A percentile compares a stretch with the other conserved stretches of the same genome.
Evolutionary conservation across 35 echinoderm and acorn worm genomes (phyloP).

Genomic region (Diadema setosum): DNA sequence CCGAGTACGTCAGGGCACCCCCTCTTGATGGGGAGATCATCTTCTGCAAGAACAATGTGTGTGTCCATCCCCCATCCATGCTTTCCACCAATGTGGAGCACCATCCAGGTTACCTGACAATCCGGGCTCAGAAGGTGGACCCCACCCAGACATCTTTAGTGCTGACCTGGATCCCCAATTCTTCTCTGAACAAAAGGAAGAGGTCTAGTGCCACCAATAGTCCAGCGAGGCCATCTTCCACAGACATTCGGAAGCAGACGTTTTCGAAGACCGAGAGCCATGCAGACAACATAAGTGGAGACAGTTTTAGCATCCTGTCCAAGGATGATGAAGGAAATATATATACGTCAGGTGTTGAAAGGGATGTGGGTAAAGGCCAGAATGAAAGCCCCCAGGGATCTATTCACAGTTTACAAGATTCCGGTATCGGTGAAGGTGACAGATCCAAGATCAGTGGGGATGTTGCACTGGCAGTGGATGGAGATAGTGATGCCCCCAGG

Average conservation of each 20-base stretch:
- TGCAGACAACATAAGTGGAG: background rate
- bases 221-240: background rate
- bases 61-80: slow-evolving; percentile 90
- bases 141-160: slow-evolving; percentile 64
- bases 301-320: background rate
- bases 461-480: background rate
- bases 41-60: slow-evolving; percentile 99
- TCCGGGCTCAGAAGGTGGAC: slow-evolving; percentile 73
- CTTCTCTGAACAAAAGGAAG: slow-evolving; percentile 60
- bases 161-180: slow-evolving; percentile 97
- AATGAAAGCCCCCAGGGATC: slow-evolving; percentile 30
- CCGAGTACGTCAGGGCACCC: slow-evolving; percentile 82
- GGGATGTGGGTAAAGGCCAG: background rate
- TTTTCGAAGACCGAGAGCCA: background rate
- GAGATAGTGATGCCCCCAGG: background rate
- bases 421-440: slow-evolving; percentile 39
- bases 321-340: background rate
- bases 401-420: slow-evolving; percentile 53
- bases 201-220: background rate
- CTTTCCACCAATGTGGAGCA: slow-evolving; percentile 60
- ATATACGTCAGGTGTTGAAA: background rate
- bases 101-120: slow-evolving; percentile 92
- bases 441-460: background rate
- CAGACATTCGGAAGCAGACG: background rate
- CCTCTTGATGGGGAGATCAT: slow-evolving; percentile 97